phyloP scores from a whole-genome alignment of 2,113 vertebrate species.

The Todiramphus saurophagus region DNA sequence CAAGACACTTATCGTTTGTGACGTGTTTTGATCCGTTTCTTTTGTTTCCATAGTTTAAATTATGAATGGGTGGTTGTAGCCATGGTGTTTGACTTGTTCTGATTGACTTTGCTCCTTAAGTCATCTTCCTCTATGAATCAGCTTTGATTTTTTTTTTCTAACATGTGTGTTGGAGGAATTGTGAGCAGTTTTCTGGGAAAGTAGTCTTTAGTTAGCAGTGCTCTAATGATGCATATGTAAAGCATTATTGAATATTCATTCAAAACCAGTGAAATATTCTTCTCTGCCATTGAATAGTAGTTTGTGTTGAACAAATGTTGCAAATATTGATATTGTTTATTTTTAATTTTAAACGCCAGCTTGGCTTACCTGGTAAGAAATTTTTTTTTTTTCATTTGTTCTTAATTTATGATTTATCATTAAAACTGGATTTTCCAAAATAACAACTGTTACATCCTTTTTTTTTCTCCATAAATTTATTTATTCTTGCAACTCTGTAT shows the following conservation, averaged over 20 bases:
- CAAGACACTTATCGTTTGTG: not conserved
- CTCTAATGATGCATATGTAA: not conserved
- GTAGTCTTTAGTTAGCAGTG: not conserved
- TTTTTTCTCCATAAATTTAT: not conserved
- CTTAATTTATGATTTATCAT: not conserved
- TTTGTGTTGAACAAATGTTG: not conserved
- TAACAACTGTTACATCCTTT: not conserved
- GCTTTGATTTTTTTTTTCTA: not conserved
- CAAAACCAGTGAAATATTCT: not conserved
- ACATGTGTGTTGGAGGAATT: not conserved
- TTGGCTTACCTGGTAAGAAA: not conserved
- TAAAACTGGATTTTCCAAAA: not conserved
- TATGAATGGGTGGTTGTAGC: not conserved
- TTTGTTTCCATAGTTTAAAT: not conserved
- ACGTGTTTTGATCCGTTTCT: not conserved
- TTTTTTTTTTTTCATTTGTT: not conserved
- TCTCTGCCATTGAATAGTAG: not conserved
- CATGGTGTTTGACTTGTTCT: not conserved
- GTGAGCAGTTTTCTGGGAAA: slow-evolving; percentile 45
- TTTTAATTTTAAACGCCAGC: not conserved
- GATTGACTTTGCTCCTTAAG: not conserved
- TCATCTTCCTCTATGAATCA: not conserved
- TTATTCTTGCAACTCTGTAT: not conserved
- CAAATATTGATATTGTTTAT: not conserved
- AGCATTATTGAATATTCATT: not conserved